These are phyloP conservation scores for Sminthurides bifidus DNA, from an alignment of 1,140 invertebrate genomes.

Conservation along the genomic window DNA sequence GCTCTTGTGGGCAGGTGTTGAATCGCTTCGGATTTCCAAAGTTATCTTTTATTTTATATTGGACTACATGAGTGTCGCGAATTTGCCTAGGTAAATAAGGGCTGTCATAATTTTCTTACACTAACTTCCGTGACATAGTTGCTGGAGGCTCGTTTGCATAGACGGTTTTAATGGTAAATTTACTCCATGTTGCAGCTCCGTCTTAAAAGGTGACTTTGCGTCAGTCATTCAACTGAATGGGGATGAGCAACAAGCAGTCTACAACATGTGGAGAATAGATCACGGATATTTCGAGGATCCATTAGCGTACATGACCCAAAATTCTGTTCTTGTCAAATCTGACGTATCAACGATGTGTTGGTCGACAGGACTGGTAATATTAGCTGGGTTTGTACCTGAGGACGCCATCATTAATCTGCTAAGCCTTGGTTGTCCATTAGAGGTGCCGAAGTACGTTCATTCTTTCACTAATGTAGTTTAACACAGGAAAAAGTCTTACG, in stretches of 20 bases:
- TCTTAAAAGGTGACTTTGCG: conserved; percentile 18
- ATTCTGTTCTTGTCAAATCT: no score
- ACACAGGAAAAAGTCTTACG: no score
- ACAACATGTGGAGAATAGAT: conserved; percentile 19
- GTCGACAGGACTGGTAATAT: no score
- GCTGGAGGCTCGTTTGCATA: not conserved
- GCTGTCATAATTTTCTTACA: not conserved
- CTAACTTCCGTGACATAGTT: not conserved
- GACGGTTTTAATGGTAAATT: not conserved
- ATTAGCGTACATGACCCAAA: conserved; percentile 10
- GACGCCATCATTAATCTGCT: no score
- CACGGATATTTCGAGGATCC: conserved; percentile 12
- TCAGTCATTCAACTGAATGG: conserved; percentile 9
- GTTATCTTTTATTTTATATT: conserved; percentile 22
- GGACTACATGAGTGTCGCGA: conserved; percentile 11
- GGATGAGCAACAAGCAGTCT: conserved; percentile 19
- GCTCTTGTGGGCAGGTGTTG: conserved; percentile 20
- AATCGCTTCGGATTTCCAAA: conserved; percentile 13
- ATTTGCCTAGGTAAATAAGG: not conserved
- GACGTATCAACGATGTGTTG: no score
- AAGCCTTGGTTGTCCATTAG: no score
- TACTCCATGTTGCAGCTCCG: conserved; percentile 1
- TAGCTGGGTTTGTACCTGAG: no score
- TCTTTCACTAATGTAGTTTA: no score
- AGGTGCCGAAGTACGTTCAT: no score